These are phyloP conservation scores for Oscheius sp. DNA, from an alignment of 2,888 invertebrate species.

Conservation along the genomic window DNA sequence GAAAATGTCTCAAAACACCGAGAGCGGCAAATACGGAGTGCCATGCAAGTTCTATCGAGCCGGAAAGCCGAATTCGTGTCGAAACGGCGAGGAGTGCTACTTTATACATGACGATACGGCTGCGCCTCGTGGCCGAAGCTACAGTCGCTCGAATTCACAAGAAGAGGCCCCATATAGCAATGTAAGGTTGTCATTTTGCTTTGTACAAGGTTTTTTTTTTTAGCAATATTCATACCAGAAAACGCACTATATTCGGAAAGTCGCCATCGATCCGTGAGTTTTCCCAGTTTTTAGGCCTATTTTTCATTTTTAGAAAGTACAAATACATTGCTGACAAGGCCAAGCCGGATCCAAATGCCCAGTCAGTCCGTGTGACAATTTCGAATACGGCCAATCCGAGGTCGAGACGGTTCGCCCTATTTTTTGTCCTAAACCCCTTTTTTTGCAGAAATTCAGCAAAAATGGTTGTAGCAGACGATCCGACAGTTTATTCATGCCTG, in stretches of 20 bases:
- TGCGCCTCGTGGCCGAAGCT: background rate
- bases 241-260: background rate
- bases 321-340: slow-evolving; percentile 13
- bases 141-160: slow-evolving; percentile 5
- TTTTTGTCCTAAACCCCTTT: too few relatives aligned
- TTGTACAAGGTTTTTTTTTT: background rate
- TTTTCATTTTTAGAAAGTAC: slow-evolving; percentile 12
- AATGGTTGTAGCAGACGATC: background rate
- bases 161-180: background rate
- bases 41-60: slow-evolving; percentile 20
- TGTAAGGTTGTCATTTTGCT: background rate
- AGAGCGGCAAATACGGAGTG: background rate
- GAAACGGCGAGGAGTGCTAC: slow-evolving; percentile 13
- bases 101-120: slow-evolving; percentile 23
- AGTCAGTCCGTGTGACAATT: background rate
- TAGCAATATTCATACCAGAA: background rate
- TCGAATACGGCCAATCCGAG: background rate
- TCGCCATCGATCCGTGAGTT: slow-evolving; percentile 18
- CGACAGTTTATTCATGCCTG: background rate
- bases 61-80: slow-evolving; percentile 7
- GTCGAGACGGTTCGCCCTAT: too few relatives aligned
- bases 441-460: background rate
- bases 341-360: background rate
- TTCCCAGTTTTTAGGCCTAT: background rate
- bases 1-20: slow-evolving; percentile 3